A percentile compares a stretch with the other conserved stretches of the same genome.
phyloP scores from a whole-genome alignment of 2,888 invertebrate genomes.

The Cyrtodaria siliqua region DNA sequence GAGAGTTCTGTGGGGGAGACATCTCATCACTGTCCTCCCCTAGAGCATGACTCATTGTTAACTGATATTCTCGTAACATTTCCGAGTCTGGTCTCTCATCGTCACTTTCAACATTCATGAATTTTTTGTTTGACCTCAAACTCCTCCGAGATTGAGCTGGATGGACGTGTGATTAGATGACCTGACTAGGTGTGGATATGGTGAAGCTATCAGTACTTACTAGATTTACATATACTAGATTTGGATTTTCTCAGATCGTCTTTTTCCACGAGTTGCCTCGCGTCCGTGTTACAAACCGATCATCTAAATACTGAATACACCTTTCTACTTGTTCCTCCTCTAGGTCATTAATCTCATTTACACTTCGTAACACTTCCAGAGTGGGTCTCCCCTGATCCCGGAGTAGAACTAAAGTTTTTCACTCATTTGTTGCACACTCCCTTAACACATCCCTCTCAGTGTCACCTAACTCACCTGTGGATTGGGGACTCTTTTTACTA shows the following conservation, averaged over 20 bases:
- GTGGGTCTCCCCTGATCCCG: constrained; percentile 63
- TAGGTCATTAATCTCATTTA: constrained; percentile 62
- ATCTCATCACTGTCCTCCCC: constrained; percentile 69
- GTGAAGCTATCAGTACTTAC: constrained; percentile 76
- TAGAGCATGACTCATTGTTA: constrained; percentile 75
- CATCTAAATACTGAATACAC: constrained; percentile 71
- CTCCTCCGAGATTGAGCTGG: constrained; percentile 73
- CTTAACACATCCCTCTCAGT: constrained; percentile 69
- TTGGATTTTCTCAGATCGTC: constrained; percentile 42
- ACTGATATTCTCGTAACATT: constrained; percentile 76
- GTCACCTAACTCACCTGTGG: constrained; percentile 39
- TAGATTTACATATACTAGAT: no score
- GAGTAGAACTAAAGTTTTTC: constrained; percentile 57
- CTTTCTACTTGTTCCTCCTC: constrained; percentile 54
- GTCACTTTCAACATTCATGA: constrained; percentile 57
- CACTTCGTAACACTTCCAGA: constrained; percentile 72
- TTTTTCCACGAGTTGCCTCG: constrained; percentile 45
- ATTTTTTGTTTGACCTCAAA: constrained; percentile 68
- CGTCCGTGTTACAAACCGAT: constrained; percentile 74
- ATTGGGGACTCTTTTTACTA: constrained; percentile 13
- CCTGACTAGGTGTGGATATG: constrained; percentile 78
- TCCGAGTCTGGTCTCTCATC: constrained; percentile 73
- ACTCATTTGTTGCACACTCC: constrained; percentile 69
- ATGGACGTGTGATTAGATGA: constrained; percentile 71
- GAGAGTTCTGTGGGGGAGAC: constrained; percentile 34